phyloP scores from a whole-genome alignment of 2,113 vertebrate genomes.

The Silurus asotus region DNA sequence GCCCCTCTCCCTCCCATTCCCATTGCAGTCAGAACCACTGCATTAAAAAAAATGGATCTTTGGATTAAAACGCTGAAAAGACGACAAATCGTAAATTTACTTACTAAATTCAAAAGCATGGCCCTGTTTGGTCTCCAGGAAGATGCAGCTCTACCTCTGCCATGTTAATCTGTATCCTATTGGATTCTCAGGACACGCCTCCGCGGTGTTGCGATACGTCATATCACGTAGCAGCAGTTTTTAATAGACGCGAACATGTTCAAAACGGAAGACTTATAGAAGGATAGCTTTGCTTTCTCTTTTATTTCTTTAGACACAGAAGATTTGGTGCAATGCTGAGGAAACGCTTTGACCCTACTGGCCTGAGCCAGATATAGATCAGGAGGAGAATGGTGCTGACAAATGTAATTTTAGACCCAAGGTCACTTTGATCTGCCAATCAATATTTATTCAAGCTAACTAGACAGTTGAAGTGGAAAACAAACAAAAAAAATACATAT shows the following conservation, averaged over 20 bases:
- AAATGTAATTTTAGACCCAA: conserved; percentile 58
- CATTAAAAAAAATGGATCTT: neutral
- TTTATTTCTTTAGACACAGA: conserved; percentile 49
- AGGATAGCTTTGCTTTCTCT: neutral
- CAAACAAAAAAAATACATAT: neutral
- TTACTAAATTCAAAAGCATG: too few species aligned
- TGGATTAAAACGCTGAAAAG: neutral
- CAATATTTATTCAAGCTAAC: neutral
- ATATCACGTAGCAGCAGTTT: too few species aligned
- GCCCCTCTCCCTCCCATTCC: too few species aligned
- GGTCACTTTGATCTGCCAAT: conserved; percentile 39
- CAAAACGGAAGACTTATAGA: neutral
- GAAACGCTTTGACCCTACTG: neutral
- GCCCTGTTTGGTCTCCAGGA: too few species aligned
- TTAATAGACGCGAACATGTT: too few species aligned
- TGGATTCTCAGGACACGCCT: too few species aligned
- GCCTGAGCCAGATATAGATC: conserved; percentile 56
- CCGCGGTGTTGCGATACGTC: too few species aligned
- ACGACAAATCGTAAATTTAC: too few species aligned
- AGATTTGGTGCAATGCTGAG: conserved; percentile 49
- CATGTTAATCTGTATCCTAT: too few species aligned
- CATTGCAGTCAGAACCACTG: neutral
- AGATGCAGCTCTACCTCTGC: too few species aligned
- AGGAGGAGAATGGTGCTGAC: conserved; percentile 50
- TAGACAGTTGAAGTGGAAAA: neutral